Evolutionary conservation across 2,797 vertebrate genomes (phyloP).

Genomic region (Brachymystax lenok): DNA sequence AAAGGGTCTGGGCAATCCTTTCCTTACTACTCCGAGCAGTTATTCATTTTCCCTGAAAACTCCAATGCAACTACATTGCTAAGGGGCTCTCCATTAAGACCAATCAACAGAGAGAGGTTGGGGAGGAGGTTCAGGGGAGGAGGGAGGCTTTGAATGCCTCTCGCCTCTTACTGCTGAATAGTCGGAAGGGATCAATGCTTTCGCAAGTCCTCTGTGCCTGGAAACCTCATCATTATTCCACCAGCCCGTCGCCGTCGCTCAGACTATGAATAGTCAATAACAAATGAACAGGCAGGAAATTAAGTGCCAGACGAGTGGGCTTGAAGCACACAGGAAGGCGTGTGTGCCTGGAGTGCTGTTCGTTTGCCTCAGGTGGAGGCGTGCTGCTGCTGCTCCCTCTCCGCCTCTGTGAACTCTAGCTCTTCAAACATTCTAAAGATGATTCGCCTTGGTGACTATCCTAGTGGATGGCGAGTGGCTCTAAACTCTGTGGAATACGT

Average conservation of each 20-base stretch:
- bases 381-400: slow-evolving; percentile 3
- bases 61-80: not conserved
- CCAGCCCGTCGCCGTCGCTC: slow-evolving; percentile 39
- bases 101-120: not conserved
- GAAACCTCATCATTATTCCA: slow-evolving; percentile 45
- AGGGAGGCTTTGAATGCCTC: not conserved
- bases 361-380: slow-evolving; percentile 26
- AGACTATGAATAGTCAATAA: slow-evolving; percentile 57
- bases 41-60: not conserved
- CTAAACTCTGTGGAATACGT: not conserved
- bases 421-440: not conserved
- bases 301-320: slow-evolving; percentile 38
- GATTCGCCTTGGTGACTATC: not conserved
- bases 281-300: slow-evolving; percentile 54
- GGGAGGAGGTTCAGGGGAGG: not conserved
- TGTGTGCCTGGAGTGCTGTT: slow-evolving; percentile 21
- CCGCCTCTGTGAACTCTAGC: not conserved
- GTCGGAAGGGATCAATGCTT: slow-evolving; percentile 41
- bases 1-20: too few relatives aligned
- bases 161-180: slow-evolving; percentile 27
- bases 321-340: slow-evolving; percentile 25
- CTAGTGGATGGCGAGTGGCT: not conserved
- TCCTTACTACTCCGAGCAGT: not conserved
- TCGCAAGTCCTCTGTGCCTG: slow-evolving; percentile 30
- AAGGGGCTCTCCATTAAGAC: not conserved